These are phyloP conservation scores for Echinometra lucunter DNA, from an alignment of 53 echinoderm and acorn worm species.

Conservation along the genomic window DNA sequence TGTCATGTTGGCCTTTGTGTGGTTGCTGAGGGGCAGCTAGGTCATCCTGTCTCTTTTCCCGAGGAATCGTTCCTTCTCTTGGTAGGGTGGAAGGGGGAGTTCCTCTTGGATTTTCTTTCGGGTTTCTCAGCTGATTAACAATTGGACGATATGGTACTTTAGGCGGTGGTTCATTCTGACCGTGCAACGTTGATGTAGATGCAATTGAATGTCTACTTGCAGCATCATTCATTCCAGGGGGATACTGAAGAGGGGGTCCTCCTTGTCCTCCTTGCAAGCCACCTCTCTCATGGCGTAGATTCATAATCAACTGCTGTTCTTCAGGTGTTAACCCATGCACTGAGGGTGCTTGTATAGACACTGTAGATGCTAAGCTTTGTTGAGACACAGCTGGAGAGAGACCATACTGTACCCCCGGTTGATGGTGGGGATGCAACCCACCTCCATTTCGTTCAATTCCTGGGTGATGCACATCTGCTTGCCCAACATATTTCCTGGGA, in stretches of 20 bases:
- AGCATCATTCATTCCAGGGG: conserved; percentile 13
- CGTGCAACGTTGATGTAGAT: conserved; percentile 59
- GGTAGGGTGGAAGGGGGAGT: conserved; percentile 39
- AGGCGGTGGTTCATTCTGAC: conserved; percentile 37
- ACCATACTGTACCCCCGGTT: not conserved
- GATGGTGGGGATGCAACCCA: conserved; percentile 25
- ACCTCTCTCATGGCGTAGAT: conserved; percentile 44
- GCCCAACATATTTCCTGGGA: conserved; percentile 16
- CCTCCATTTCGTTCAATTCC: conserved; percentile 14
- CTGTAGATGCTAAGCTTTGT: conserved; percentile 55
- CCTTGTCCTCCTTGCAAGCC: not conserved
- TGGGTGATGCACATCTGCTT: conserved; percentile 19
- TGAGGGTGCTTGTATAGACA: conserved; percentile 63
- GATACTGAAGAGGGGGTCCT: not conserved
- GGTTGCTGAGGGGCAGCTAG: not conserved
- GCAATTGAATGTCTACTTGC: conserved; percentile 3
- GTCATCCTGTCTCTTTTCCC: conserved; percentile 25
- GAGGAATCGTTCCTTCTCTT: not conserved
- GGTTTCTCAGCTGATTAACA: conserved; percentile 27
- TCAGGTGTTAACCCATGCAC: conserved; percentile 57
- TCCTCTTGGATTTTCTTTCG: conserved; percentile 50
- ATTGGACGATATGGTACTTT: conserved; percentile 42
- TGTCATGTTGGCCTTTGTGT: not conserved
- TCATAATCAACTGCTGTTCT: conserved; percentile 49
- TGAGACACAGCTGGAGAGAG: conserved; percentile 52